Evolutionary conservation across 2,888 invertebrate genomes (phyloP), one percentile per base, ranked within the genome.

Genomic region (Blomia tropicalis): DNA sequence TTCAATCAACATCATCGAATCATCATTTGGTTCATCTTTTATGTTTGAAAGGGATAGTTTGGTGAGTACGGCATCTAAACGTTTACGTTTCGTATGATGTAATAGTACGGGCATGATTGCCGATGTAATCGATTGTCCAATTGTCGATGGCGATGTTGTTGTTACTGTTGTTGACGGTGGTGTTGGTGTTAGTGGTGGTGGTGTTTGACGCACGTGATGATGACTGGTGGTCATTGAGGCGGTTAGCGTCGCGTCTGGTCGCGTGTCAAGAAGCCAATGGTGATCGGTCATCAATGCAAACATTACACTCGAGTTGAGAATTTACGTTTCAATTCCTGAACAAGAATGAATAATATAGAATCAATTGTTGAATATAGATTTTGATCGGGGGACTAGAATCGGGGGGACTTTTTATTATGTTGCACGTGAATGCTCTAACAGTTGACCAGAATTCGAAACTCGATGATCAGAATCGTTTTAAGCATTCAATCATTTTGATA

Each of bases 1-100:
- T 19, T 47, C 51, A 47, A 11, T 7, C 14, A 47, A 27, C 7
- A 47, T 7, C 7, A 11, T 11, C 51, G 23, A 22, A 7, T 47
- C n/a, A 7, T 47, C 22, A 14, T 47, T n/a, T 11, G n/a, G 7
- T 19, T 47, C 51, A 47, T 22, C 51, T 47, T 47, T 47, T 11
- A 7, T 11, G 22, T 7, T 22, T 51, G 66, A 66, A 14, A 65
- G 64, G 11, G 67, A 56, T 1, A 67, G 59, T 59, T 67, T 85
- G 71, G 87, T 86, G 65, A 89, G 77, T 25, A 89, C 83, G 66
- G 83, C 84, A 61, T 84, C 85, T 22, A 88, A 78, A 43, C 87
- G 79, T 72, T 85, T 83, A 67, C 85, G 80, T 73, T 87, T 88
- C 11, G 56, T 22, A 36, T 56, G 25, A 14, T 29, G 14, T 36